These are phyloP conservation scores for Urocitellus parryii DNA, from an alignment of 2,113 vertebrate species.

Conservation along the genomic window DNA sequence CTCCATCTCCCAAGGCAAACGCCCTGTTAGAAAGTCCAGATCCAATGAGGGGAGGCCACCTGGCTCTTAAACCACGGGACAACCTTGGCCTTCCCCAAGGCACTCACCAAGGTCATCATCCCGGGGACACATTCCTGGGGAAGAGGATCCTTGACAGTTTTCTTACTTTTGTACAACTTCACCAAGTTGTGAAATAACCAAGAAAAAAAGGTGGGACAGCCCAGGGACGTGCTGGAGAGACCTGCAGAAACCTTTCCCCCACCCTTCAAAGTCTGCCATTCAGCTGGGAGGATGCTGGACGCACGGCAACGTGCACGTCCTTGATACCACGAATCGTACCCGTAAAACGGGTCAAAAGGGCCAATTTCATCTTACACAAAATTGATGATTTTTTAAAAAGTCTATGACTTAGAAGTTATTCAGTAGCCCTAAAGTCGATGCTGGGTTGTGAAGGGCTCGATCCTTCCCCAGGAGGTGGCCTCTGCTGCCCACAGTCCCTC, in stretches of 20 bases:
- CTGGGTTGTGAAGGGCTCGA: not conserved
- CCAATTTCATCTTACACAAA: not conserved
- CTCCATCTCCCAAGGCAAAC: not conserved
- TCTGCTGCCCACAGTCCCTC: not conserved
- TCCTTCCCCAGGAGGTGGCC: not conserved
- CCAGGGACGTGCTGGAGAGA: not conserved
- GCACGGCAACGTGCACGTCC: not conserved
- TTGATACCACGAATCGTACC: rapidly evolving
- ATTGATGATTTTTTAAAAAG: not conserved
- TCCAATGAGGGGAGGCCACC: not conserved
- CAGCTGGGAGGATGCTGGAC: not conserved
- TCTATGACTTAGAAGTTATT: not conserved
- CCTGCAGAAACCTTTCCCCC: not conserved
- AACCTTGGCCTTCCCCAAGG: not conserved
- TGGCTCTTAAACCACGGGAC: not conserved
- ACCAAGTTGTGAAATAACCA: not conserved
- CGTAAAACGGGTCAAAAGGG: not conserved
- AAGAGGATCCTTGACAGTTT: too few relatives aligned
- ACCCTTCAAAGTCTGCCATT: not conserved
- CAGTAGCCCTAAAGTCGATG: not conserved
- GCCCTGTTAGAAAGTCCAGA: not conserved
- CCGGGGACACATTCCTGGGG: too few relatives aligned
- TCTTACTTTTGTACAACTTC: not conserved
- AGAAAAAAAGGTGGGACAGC: not conserved
- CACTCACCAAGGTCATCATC: not conserved